Conservation (phyloP, 2,113 vertebrate species). For the Ornithorhynchus anatinus region DNA sequence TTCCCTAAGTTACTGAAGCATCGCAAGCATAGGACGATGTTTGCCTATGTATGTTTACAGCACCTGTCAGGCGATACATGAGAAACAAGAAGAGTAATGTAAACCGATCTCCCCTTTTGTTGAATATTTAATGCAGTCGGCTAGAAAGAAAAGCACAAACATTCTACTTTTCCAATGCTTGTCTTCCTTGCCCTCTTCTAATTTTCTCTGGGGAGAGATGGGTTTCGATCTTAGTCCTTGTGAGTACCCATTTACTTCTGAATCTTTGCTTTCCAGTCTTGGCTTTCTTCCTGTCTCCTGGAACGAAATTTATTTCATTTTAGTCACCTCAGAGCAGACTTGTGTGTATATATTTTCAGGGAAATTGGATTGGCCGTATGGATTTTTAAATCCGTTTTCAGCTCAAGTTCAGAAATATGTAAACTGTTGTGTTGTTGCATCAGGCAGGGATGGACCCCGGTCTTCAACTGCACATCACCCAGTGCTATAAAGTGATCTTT, state of each 20-base stretch:
- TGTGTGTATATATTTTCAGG: conserved; percentile 93
- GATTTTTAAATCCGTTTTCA: conserved; percentile 91
- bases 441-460: conserved; percentile 70
- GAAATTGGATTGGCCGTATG: conserved; percentile 88
- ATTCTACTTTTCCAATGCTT: conserved; percentile 78
- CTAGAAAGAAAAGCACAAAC: conserved; percentile 78
- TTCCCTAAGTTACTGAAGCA: conserved; percentile 60
- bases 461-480: conserved; percentile 74
- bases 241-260: conserved; percentile 79
- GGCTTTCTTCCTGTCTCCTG: conserved; percentile 85
- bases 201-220: conserved; percentile 82
- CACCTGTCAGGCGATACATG: conserved; percentile 87
- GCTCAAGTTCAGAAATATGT: conserved; percentile 89
- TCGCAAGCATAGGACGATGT: conserved; percentile 71
- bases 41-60: conserved; percentile 92
- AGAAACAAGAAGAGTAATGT: conserved; percentile 89
- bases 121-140: conserved; percentile 88
- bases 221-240: conserved; percentile 79
- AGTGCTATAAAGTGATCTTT: conserved; percentile 82
- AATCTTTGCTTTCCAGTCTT: conserved; percentile 78
- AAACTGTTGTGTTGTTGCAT: conserved; percentile 87
- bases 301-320: conserved; percentile 90
- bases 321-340: conserved; percentile 88
- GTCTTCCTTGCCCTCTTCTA: conserved; percentile 77
- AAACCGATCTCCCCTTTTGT: conserved; percentile 81